Evolutionary conservation across 2,888 invertebrate genomes (phyloP).

Genomic region (Elgonia sp.): DNA sequence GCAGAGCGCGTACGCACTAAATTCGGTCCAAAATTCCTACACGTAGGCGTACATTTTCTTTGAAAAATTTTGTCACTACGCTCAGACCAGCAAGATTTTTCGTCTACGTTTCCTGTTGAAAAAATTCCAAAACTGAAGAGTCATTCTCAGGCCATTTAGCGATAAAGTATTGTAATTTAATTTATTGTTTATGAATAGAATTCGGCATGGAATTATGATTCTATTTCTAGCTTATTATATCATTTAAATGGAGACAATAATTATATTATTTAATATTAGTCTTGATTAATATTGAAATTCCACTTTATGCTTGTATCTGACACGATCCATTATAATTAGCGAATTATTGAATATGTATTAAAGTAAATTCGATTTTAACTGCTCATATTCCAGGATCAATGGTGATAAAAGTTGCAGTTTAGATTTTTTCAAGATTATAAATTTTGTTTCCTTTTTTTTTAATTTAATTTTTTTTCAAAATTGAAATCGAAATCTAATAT

Average conservation of each 20-base stretch:
- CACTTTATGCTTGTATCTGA: not conserved
- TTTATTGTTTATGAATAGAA: not conserved
- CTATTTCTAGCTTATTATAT: constrained; percentile 3
- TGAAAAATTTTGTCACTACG: no score
- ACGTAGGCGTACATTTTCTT: constrained; percentile 15
- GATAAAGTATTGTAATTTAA: not conserved
- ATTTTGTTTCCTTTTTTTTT: no score
- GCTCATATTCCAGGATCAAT: no score
- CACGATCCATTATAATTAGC: constrained; percentile 2
- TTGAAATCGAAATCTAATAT: no score
- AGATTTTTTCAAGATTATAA: no score
- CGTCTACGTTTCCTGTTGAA: no score
- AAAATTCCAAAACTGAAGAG: no score
- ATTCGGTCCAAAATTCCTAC: constrained; percentile 35
- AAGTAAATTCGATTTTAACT: no score
- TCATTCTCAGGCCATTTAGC: no score
- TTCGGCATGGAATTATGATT: not conserved
- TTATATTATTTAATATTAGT: constrained; percentile 16
- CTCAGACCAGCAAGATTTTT: no score
- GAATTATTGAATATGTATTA: constrained; percentile 13
- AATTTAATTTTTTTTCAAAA: no score
- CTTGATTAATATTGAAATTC: constrained; percentile 13
- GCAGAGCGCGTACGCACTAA: constrained; percentile 45
- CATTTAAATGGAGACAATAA: constrained; percentile 18
- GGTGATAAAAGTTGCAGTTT: no score